Conservation (phyloP, 2,797 vertebrate genomes). For the Falco peregrinus region DNA sequence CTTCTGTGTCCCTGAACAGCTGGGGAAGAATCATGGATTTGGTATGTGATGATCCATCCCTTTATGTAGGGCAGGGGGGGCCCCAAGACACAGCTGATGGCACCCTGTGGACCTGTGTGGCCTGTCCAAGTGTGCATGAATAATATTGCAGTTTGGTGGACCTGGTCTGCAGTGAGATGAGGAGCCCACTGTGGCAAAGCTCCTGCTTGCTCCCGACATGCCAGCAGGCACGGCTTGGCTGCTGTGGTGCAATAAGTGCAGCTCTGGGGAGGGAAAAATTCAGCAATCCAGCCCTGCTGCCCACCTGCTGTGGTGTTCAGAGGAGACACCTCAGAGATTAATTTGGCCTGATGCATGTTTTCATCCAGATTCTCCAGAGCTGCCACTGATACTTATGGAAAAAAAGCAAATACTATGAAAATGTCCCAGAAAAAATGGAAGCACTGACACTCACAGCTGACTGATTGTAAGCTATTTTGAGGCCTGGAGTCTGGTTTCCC, state of each 20-base stretch:
- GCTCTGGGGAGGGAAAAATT: not conserved
- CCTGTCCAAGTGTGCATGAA: not conserved
- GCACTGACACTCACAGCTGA: conserved; percentile 9
- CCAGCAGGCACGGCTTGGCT: not conserved
- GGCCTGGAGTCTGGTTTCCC: not conserved
- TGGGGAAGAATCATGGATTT: not conserved
- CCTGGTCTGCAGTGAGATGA: not conserved
- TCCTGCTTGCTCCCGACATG: not conserved
- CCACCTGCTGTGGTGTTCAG: not conserved
- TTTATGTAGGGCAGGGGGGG: not conserved
- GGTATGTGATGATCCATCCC: not conserved
- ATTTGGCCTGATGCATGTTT: not conserved
- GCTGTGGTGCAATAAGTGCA: conserved; percentile 23
- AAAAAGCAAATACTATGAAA: conserved; percentile 53
- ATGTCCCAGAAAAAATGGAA: conserved; percentile 11
- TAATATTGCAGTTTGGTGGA: not conserved
- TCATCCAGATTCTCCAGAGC: conserved; percentile 32
- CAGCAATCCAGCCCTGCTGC: not conserved
- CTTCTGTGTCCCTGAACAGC: not conserved
- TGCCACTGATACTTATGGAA: not conserved
- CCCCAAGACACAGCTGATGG: not conserved
- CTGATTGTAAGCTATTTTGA: not conserved
- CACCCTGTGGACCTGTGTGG: rapidly evolving
- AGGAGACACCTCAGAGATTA: not conserved
- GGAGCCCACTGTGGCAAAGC: conserved; percentile 26